Conservation (phyloP, 2,888 invertebrate genomes). For the Bombylius discolor region DNA sequence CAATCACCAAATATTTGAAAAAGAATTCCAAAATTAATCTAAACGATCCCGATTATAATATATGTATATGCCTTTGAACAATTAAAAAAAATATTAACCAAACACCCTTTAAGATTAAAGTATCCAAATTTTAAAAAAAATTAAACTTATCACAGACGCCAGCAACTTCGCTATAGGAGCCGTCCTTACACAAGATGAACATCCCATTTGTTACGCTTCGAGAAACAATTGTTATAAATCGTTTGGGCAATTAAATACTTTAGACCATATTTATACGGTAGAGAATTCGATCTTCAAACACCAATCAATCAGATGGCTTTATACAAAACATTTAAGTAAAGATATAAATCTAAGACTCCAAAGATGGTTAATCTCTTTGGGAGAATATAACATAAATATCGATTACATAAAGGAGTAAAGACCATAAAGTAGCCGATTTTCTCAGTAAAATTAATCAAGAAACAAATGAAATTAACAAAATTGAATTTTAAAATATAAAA, state of each 20-base stretch:
- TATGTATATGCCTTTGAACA: background rate
- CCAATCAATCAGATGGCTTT: background rate
- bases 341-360: background rate
- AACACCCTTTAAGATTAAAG: background rate
- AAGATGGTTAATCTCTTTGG: background rate
- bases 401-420: background rate
- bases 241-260: background rate
- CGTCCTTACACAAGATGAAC: background rate
- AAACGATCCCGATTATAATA: background rate
- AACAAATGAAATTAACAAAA: too few species aligned
- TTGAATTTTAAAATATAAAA: too few species aligned
- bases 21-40: background rate
- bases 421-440: background rate
- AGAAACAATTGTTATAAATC: conserved; percentile 1
- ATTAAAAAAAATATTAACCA: background rate
- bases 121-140: background rate
- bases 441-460: background rate
- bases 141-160: background rate
- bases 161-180: background rate
- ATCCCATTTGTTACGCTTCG: conserved; percentile 2
- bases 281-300: background rate
- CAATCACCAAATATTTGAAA: background rate
- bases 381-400: background rate
- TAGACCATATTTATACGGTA: background rate
- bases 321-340: background rate